Evolutionary conservation across 2,797 vertebrate species (phyloP).

Genomic region (Odontamblyopus rebecca): DNA sequence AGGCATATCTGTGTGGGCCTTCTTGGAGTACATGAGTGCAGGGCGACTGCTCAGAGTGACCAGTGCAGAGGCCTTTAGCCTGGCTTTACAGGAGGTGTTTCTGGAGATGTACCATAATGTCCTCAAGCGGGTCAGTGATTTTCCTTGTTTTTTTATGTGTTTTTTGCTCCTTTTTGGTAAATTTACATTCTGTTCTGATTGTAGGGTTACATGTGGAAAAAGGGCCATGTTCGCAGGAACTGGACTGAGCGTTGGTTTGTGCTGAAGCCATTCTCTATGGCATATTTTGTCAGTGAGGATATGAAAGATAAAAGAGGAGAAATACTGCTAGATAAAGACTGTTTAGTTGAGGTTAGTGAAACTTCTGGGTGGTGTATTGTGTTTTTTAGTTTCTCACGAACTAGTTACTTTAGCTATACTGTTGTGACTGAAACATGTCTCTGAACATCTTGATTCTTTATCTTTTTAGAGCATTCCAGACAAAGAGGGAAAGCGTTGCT

Average conservation of each 20-base stretch:
- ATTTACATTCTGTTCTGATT: conserved; percentile 2
- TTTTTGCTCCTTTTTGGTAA: not conserved
- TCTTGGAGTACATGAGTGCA: conserved; percentile 72
- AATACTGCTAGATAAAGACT: conserved; percentile 74
- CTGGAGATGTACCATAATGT: conserved; percentile 83
- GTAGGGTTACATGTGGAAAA: conserved; percentile 85
- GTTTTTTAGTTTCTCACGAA: not conserved
- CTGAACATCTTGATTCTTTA: not conserved
- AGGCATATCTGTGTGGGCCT: conserved; percentile 76
- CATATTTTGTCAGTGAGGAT: conserved; percentile 77
- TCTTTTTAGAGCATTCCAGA: conserved; percentile 68
- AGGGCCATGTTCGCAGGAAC: conserved; percentile 80
- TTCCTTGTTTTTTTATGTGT: not conserved
- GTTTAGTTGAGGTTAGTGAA: conserved; percentile 74
- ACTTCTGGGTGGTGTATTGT: not conserved
- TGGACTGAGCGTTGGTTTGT: conserved; percentile 88
- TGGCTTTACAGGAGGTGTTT: conserved; percentile 79
- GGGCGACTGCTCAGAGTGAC: conserved; percentile 68
- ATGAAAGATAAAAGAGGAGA: conserved; percentile 81
- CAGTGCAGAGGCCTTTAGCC: conserved; percentile 74
- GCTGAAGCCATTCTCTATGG: conserved; percentile 71
- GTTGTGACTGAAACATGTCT: not conserved
- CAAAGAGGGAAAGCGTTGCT: conserved; percentile 79
- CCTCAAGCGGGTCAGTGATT: conserved; percentile 75
- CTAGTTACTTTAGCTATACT: not conserved